These are phyloP conservation scores for Ophraella communa DNA, from an alignment of 2,888 invertebrate genomes.

Conservation along the genomic window DNA sequence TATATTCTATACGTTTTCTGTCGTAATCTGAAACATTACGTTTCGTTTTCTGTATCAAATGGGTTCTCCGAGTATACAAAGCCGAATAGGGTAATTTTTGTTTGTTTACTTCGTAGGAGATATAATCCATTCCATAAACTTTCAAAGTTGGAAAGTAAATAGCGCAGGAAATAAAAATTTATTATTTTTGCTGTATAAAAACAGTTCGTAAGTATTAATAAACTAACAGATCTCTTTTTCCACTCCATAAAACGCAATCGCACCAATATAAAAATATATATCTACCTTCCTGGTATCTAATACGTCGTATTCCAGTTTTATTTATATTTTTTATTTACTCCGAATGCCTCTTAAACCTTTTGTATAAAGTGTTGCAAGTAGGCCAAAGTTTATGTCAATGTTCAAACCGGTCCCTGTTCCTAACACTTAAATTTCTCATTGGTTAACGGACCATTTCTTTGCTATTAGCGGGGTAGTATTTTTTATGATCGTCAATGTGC, in stretches of 20 bases:
- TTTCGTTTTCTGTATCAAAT: too few species aligned
- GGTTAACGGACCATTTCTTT: constrained; percentile 22
- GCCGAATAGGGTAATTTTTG: too few species aligned
- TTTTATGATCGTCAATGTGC: constrained; percentile 20
- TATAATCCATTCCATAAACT: too few species aligned
- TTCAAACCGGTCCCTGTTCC: background rate
- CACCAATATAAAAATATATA: background rate
- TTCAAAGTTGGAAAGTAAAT: too few species aligned
- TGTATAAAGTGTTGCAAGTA: constrained; percentile 9
- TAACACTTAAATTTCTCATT: constrained; percentile 13
- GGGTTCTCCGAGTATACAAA: too few species aligned
- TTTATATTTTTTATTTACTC: constrained; percentile 8
- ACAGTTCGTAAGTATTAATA: background rate
- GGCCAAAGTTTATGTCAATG: constrained; percentile 16
- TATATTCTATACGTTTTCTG: too few species aligned
- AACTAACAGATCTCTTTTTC: background rate
- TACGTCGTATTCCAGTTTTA: background rate
- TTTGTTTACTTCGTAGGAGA: too few species aligned
- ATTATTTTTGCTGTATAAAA: background rate
- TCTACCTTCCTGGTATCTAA: background rate
- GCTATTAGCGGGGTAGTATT: constrained; percentile 25
- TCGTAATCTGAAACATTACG: too few species aligned
- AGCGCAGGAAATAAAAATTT: too few species aligned
- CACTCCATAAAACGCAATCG: background rate
- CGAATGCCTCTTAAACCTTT: background rate